Evolutionary conservation across 2,888 invertebrate genomes (phyloP).

Genomic region (Limulus polyphemus): DNA sequence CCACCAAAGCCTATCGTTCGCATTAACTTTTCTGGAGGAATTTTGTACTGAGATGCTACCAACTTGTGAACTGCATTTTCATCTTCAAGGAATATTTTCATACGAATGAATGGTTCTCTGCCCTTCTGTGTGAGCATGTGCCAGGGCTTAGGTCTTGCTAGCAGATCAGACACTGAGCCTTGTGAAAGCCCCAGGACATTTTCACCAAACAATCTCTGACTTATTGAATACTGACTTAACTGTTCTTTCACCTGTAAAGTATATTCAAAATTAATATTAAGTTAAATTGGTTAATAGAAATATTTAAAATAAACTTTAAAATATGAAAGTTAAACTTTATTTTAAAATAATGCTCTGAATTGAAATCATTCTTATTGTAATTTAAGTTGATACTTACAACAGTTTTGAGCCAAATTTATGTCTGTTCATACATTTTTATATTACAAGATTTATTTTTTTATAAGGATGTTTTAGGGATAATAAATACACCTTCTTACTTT

Average conservation of each 20-base stretch:
- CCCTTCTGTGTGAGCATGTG: slow-evolving; percentile 97
- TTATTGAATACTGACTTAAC: slow-evolving; percentile 87
- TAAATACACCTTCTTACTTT: too few species aligned
- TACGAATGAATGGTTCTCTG: slow-evolving; percentile 88
- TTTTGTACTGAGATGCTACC: slow-evolving; percentile 94
- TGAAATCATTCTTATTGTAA: too few species aligned
- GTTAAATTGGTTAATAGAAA: too few species aligned
- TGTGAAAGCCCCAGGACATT: slow-evolving; percentile 92
- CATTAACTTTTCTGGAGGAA: slow-evolving; percentile 94
- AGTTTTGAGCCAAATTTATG: too few species aligned
- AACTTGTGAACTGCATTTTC: slow-evolving; percentile 89
- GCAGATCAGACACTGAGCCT: slow-evolving; percentile 91
- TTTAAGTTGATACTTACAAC: too few species aligned
- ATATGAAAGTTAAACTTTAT: too few species aligned
- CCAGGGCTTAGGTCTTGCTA: slow-evolving; percentile 97
- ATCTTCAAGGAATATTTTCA: slow-evolving; percentile 96
- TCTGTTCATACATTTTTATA: too few species aligned
- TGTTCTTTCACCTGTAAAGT: slow-evolving; percentile 66
- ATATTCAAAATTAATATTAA: too few species aligned
- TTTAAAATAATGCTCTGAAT: too few species aligned
- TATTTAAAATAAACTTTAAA: too few species aligned
- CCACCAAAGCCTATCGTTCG: slow-evolving; percentile 47
- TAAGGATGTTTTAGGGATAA: too few species aligned
- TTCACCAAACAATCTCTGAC: slow-evolving; percentile 95
- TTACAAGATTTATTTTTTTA: too few species aligned